Evolutionary conservation across 2,797 vertebrate genomes (phyloP).

Genomic region (Sylvia borin): DNA sequence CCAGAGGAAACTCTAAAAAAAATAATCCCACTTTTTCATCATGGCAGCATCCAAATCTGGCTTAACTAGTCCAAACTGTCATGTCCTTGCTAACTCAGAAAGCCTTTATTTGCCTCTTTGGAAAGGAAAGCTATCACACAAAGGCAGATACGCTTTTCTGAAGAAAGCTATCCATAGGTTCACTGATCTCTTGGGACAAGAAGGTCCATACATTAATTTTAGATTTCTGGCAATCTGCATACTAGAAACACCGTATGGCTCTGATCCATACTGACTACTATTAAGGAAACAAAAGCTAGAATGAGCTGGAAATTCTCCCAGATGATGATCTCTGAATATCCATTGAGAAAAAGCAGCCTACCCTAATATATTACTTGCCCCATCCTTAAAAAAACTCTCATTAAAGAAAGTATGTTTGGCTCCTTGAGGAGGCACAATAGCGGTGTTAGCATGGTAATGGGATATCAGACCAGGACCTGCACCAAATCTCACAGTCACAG

Average conservation of each 20-base stretch:
- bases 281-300: constrained; percentile 34
- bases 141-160: neutral
- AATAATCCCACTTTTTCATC: neutral
- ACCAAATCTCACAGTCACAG: neutral
- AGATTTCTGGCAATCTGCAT: neutral
- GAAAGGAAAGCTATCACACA: neutral
- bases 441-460: neutral
- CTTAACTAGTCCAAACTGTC: constrained; percentile 50
- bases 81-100: neutral
- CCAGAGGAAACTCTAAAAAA: constrained; percentile 32
- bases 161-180: neutral
- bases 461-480: neutral
- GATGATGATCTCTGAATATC: neutral
- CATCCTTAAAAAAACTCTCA: neutral
- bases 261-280: constrained; percentile 27
- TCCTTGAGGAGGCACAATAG: neutral
- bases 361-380: neutral
- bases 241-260: constrained; percentile 8
- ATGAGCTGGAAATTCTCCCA: constrained; percentile 49
- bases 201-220: neutral
- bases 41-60: neutral
- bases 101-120: neutral
- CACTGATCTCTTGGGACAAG: neutral
- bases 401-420: neutral
- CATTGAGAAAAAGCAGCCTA: constrained; percentile 29